A percentile compares a stretch with the other conserved stretches of the same genome.
Conservation (phyloP, 2,888 invertebrate genomes). For the Nymphalis urticae region DNA sequence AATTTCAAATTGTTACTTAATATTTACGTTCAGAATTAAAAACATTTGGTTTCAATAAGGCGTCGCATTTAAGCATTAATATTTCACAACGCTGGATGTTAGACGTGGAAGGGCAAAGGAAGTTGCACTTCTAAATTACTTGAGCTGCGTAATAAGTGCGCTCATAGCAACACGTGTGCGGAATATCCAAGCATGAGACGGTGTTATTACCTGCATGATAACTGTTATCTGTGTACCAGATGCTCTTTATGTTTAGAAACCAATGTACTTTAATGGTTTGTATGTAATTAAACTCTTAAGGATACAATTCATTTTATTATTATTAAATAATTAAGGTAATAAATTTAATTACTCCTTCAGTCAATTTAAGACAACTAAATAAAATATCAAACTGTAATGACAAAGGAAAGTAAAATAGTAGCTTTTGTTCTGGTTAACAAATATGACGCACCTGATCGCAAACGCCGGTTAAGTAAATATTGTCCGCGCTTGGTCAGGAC, state of each 20-base stretch:
- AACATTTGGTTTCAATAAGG: constrained; percentile 13
- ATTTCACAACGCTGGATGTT: constrained; percentile 19
- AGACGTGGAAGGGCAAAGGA: constrained; percentile 28
- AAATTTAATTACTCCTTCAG: no score
- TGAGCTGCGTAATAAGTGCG: constrained; percentile 49
- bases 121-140: constrained; percentile 46
- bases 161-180: constrained; percentile 47
- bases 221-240: constrained; percentile 38
- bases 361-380: not conserved
- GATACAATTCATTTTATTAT: not conserved
- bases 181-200: constrained; percentile 44
- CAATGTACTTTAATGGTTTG: constrained; percentile 28
- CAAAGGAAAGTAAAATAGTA: not conserved
- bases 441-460: constrained; percentile 24
- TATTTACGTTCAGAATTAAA: not conserved
- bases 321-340: not conserved
- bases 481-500: constrained; percentile 39
- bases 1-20: not conserved
- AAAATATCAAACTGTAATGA: not conserved
- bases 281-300: constrained; percentile 23
- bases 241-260: constrained; percentile 33
- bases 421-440: constrained; percentile 13
- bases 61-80: constrained; percentile 17
- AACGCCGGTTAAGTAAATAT: constrained; percentile 41
- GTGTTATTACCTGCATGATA: constrained; percentile 48